Percentiles rank a stretch among this genome's conserved stretches.
Conservation (phyloP, 2,113 vertebrate species). For the Python bivittatus region DNA sequence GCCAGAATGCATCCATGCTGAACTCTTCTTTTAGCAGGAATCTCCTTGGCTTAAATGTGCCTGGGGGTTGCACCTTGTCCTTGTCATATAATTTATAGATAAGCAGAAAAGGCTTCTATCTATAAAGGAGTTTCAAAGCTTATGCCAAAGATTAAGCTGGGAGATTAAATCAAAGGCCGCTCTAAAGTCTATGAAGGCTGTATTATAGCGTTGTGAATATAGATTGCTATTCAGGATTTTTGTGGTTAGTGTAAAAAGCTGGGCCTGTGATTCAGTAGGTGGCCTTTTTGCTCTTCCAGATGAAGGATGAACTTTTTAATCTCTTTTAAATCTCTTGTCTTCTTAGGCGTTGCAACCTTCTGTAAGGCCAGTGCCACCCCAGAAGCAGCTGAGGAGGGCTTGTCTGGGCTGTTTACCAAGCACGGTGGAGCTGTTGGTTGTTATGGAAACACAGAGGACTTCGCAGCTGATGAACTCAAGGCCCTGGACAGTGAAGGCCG, state of each 20-base stretch:
- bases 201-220: not conserved
- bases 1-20: not conserved
- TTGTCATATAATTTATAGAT: not conserved
- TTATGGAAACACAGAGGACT: conserved; percentile 79
- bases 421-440: conserved; percentile 74
- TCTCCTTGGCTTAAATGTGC: not conserved
- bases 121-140: not conserved
- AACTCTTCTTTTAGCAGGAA: not conserved
- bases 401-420: conserved; percentile 79
- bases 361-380: conserved; percentile 82
- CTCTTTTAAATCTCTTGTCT: not conserved
- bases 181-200: not conserved
- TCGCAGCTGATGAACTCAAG: conserved; percentile 81
- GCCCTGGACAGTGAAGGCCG: conserved; percentile 85
- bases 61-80: not conserved
- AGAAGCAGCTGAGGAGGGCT: conserved; percentile 85
- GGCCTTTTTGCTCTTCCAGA: not conserved
- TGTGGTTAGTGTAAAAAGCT: not conserved
- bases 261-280: too few relatives aligned
- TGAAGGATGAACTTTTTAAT: not conserved
- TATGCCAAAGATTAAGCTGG: not conserved
- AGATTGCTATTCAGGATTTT: not conserved
- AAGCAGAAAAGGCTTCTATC: not conserved
- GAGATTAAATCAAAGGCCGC: not conserved
- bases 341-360: conserved; percentile 84